Evolutionary conservation across 2,113 vertebrate genomes (phyloP), one percentile per base, ranked within the genome.

Genomic region (Tretioscincus oriximinensis): DNA sequence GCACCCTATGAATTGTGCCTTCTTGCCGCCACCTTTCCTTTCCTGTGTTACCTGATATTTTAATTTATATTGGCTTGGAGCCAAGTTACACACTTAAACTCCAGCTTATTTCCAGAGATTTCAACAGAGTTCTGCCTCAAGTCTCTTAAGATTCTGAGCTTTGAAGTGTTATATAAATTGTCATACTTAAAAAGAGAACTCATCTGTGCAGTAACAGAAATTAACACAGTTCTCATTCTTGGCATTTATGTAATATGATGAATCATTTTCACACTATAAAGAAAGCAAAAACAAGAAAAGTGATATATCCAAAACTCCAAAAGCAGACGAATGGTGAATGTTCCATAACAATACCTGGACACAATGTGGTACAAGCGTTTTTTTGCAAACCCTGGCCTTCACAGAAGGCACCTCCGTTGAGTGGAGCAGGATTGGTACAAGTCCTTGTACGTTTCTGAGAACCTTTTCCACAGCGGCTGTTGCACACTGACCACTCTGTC

Each of bases 401-500:
- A 76, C 98, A 99, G 78, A 97, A 97, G 65, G 96, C 93, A 0
- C 98, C 98, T 0, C 98, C 97, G 0, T 99, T 99, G 74, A 99
- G 96, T 0, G 98, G 98, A 7, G 97, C 96, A 2, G 98, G 98
- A 84, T 99, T 99, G 83, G 98, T 99, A 91, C 98, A 99, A 91
- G 97, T 99, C 83, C 98, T 96, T 0, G 97, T 98, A 8, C 98
- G 95, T 83, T 98, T 99, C 93, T 99, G 98, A 84, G 95, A 97
- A 31, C 98, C 97, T 71, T 96, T 95, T 81, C 98, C 98, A 10
- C 98, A 99, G 21, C 97, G 96, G 86, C 96, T 97, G 87, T 96
- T 99, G 35, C 98, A 99, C 66, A 94, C 93, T 0, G 98, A 98
- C 98, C 98, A 99, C 90, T 99, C 98, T 0, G 97, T 98, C 98